Evolutionary conservation across 2,797 vertebrate species (phyloP).

Genomic region (Tamandua tetradactyla): DNA sequence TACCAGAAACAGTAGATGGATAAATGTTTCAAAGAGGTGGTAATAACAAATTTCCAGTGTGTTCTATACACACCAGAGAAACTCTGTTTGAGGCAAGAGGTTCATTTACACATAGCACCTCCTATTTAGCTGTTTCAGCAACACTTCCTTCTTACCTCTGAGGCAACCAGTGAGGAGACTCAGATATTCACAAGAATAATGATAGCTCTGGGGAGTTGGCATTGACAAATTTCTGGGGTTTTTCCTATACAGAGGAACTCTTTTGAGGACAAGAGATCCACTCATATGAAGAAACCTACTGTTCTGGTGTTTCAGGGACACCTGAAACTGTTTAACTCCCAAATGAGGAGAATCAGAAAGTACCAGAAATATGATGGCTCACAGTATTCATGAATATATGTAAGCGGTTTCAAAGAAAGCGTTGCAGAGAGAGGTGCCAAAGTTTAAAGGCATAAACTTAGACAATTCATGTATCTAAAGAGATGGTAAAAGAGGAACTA

Average conservation of each 20-base stretch:
- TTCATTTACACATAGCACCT: rapidly evolving
- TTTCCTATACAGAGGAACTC: not conserved
- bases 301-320: not conserved
- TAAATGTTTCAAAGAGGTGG: not conserved
- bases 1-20: not conserved
- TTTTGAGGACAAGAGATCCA: not conserved
- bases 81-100: not conserved
- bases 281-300: not conserved
- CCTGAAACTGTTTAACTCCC: not conserved
- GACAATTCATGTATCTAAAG: not conserved
- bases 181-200: not conserved
- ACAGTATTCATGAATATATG: not conserved
- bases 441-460: not conserved
- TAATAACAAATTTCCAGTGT: not conserved
- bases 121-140: not conserved
- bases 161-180: not conserved
- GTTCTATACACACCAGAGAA: not conserved
- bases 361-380: not conserved
- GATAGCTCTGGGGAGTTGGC: not conserved
- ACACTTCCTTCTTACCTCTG: not conserved
- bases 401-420: not conserved
- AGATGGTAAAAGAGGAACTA: not conserved
- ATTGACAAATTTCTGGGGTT: not conserved
- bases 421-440: not conserved
- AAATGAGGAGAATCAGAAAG: not conserved